phyloP scores from a whole-genome alignment of 1,140 invertebrate genomes.

The Lerema accius region DNA sequence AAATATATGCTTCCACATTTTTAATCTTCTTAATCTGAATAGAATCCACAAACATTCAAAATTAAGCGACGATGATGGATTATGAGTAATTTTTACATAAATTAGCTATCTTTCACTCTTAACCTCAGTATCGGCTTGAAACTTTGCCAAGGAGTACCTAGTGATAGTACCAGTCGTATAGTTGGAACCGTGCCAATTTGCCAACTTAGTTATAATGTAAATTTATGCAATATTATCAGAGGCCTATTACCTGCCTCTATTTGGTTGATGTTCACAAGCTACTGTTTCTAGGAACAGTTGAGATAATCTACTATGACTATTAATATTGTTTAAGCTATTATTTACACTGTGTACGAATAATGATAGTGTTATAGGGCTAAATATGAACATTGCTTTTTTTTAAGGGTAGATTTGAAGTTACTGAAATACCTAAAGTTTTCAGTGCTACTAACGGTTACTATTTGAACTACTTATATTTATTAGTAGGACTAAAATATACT shows the following conservation, averaged over 20 bases:
- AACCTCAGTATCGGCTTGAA: not conserved
- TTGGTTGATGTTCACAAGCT: not conserved
- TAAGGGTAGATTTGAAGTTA: no score
- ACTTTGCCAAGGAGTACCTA: not conserved
- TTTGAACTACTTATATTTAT: no score
- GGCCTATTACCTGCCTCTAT: conserved; percentile 8
- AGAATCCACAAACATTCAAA: not conserved
- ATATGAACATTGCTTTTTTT: no score
- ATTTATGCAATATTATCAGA: conserved; percentile 12
- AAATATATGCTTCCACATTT: not conserved
- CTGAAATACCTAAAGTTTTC: no score
- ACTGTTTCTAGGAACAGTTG: no score
- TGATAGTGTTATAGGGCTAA: no score
- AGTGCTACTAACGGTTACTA: no score
- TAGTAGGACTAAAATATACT: no score
- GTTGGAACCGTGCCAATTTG: conserved; percentile 5
- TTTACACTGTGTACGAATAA: no score
- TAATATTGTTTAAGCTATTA: no score
- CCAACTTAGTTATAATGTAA: not conserved
- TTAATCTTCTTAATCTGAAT: not conserved
- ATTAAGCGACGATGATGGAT: not conserved
- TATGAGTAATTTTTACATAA: not conserved
- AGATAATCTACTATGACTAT: no score
- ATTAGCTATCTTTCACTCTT: not conserved
- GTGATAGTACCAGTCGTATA: not conserved